Base-by-base conservation (phyloP, 2,113 vertebrate genomes). In the Egretta garzetta region DNA sequence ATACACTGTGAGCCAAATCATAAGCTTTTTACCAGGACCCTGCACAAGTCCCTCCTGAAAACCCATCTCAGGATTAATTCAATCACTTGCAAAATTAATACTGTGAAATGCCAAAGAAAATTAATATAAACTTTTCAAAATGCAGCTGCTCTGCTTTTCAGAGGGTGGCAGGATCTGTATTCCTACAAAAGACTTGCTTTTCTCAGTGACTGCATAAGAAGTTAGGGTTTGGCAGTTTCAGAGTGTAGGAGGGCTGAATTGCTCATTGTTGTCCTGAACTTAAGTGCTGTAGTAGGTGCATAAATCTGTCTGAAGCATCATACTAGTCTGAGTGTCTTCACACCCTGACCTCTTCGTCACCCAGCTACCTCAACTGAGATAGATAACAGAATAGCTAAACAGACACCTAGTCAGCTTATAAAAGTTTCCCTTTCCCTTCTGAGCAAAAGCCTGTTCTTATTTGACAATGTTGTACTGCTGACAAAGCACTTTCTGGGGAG, bases 261-360 rank as follows among this genome's bases (percentile, higher is more conserved):
- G 14, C 12, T 79, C 9, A 19, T 33, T 82, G 23, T 14, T 58
- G 20, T 59, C 43, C 45, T 92, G 49, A 80, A 49, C 7, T 76
- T 72, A 82, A 71, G 24, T 1, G 4, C 10, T 39, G 4, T 21
- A 4, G 1, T 32, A 70, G 9, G 39, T 50, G 17, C 9, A 35
- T 76, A 80, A 60, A 72, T 22, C 32, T 77, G 5, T 9, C 49
- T 45, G 35, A 73, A 82, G 39, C 52, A 85, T 30, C 58, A 35
- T 24, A 7, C 4, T 68, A 23, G 3, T 32, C 39, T 37, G 45
- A 53, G 13, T 35, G 63, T 68, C 43, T 80, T 86, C 14, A 17
- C 9, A 49, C 9, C 6, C 17, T 62, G 67, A 80, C 32, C 11
- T 39, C 11, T 49, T 77, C 0, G 0, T 62, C 60, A 66, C 5